Percentiles rank a stretch among this genome's conserved stretches.
These are phyloP conservation scores for Poecilobothrus nobilitatus DNA, from an alignment of 2,888 invertebrate genomes.

Conservation along the genomic window DNA sequence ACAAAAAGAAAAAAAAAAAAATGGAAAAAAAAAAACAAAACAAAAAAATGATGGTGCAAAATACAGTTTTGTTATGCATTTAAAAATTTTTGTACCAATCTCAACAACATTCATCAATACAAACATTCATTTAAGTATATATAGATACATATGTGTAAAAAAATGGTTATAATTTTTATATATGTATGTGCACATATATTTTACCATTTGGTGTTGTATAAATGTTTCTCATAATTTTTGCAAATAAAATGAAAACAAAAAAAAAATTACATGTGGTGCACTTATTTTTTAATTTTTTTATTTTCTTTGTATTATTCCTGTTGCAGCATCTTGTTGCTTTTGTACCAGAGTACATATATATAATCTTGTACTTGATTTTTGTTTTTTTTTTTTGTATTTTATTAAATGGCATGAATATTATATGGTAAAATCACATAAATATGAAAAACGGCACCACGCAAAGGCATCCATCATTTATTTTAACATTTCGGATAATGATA, in stretches of 20 bases:
- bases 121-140: no score
- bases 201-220: neutral
- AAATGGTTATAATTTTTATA: no score
- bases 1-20: no score
- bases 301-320: neutral
- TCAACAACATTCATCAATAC: no score
- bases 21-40: no score
- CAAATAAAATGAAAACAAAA: neutral
- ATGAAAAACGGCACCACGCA: slow-evolving; percentile 16
- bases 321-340: no score
- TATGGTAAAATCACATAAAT: neutral
- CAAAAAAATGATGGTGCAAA: neutral
- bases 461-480: slow-evolving; percentile 17
- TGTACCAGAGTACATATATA: neutral
- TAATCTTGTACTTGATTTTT: neutral
- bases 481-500: neutral
- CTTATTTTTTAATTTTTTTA: neutral
- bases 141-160: no score
- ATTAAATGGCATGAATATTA: neutral
- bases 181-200: no score
- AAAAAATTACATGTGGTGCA: slow-evolving; percentile 1
- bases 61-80: slow-evolving; percentile 3
- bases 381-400: neutral
- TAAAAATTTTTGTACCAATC: neutral
- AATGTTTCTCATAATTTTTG: neutral